Conservation (phyloP, 1,140 invertebrate genomes). For the Aphidius gifuensis region DNA sequence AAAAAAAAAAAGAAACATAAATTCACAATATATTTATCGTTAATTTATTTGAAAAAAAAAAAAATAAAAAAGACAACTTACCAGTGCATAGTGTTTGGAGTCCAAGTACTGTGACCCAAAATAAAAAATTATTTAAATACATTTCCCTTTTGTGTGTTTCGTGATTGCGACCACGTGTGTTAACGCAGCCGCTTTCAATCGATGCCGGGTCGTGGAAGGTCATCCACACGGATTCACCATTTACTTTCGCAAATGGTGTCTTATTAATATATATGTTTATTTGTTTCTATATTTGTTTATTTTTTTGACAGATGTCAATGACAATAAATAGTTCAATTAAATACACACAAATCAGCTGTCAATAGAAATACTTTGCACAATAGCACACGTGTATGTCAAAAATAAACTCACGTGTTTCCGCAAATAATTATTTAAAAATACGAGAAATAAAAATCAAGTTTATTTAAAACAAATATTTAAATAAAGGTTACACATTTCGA, state of each 20-base stretch:
- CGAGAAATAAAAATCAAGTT: too few relatives aligned
- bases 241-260: conserved; percentile 1
- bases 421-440: too few relatives aligned
- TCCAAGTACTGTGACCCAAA: conserved; percentile 14
- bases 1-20: too few relatives aligned
- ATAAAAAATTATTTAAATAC: conserved; percentile 15
- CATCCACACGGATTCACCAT: conserved; percentile 25
- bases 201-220: conserved; percentile 26
- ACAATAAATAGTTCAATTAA: not conserved
- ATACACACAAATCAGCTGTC: too few relatives aligned
- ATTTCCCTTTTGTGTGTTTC: conserved; percentile 17
- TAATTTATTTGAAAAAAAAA: not conserved
- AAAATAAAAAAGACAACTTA: conserved; percentile 6
- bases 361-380: too few relatives aligned
- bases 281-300: not conserved
- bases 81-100: conserved; percentile 6
- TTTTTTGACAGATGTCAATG: not conserved
- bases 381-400: too few relatives aligned
- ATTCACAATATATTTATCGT: not conserved
- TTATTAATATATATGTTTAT: not conserved
- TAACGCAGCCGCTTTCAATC: conserved; percentile 18
- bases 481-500: too few relatives aligned
- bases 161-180: conserved; percentile 22
- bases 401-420: too few relatives aligned
- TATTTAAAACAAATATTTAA: too few relatives aligned